Evolutionary conservation across 2,888 invertebrate genomes (phyloP).

Genomic region (Notocelia uddmanniana): DNA sequence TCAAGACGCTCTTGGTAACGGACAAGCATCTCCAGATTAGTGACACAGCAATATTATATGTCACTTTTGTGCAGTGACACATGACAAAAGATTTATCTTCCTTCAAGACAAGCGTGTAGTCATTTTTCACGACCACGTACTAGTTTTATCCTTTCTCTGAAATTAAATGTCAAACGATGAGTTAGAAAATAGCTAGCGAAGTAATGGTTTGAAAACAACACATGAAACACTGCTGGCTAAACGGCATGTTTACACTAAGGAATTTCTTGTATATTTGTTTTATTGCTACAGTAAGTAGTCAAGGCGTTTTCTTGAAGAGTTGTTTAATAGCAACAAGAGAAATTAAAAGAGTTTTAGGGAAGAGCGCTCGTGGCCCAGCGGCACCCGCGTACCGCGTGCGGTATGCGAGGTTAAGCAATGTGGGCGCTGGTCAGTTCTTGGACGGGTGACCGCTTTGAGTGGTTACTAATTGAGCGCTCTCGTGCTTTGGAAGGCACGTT

Average conservation of each 20-base stretch:
- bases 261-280: conserved; percentile 18
- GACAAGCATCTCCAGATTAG: conserved; percentile 14
- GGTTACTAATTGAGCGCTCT: too few relatives aligned
- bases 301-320: too few relatives aligned
- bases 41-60: conserved; percentile 20
- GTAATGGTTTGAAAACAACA: conserved; percentile 37
- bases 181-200: conserved; percentile 29
- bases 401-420: too few relatives aligned
- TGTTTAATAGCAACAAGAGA: too few relatives aligned
- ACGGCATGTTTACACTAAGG: conserved; percentile 14
- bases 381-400: too few relatives aligned
- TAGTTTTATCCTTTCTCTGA: conserved; percentile 28
- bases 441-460: too few relatives aligned
- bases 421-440: too few relatives aligned
- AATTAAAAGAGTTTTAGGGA: too few relatives aligned
- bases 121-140: conserved; percentile 38
- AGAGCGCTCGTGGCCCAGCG: too few relatives aligned
- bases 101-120: conserved; percentile 31
- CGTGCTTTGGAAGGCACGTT: too few relatives aligned
- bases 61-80: conserved; percentile 18
- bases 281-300: too few relatives aligned
- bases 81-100: conserved; percentile 42
- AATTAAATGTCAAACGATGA: conserved; percentile 29
- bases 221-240: conserved; percentile 24
- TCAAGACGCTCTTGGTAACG: neutral